Evolutionary conservation across 2,888 invertebrate species (phyloP).

Genomic region (Archaeoteleia sp.): DNA sequence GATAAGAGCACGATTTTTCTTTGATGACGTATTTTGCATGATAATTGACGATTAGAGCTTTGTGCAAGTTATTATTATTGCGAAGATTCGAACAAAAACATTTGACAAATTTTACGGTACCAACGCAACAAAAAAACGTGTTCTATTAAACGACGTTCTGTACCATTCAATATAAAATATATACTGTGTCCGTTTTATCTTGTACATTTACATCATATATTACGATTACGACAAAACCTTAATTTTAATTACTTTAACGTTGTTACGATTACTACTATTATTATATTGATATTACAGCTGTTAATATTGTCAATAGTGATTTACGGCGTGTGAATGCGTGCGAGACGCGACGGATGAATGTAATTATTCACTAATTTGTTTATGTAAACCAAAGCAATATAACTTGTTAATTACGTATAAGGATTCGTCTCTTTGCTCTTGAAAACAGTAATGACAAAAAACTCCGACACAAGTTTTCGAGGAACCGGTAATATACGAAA

Average conservation of each 20-base stretch:
- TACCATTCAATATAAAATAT: conserved; percentile 12
- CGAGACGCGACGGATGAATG: conserved; percentile 34
- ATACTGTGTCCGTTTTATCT: conserved; percentile 20
- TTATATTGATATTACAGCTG: conserved; percentile 34
- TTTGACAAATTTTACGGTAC: conserved; percentile 2
- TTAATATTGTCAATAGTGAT: conserved; percentile 36
- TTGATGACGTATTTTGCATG: conserved; percentile 23
- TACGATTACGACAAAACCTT: conserved; percentile 1
- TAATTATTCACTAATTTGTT: conserved; percentile 56
- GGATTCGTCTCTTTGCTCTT: conserved; percentile 53
- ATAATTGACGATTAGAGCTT: conserved; percentile 9
- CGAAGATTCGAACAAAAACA: conserved; percentile 4
- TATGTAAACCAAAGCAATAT: conserved; percentile 67
- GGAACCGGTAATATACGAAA: conserved; percentile 10
- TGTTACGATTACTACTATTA: conserved; percentile 28
- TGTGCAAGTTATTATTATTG: conserved; percentile 18
- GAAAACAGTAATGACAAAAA: conserved; percentile 23
- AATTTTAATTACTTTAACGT: conserved; percentile 18
- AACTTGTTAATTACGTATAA: conserved; percentile 61
- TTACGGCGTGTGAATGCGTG: conserved; percentile 38
- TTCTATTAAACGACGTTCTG: conserved; percentile 9
- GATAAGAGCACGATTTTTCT: neutral
- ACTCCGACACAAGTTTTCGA: conserved; percentile 35
- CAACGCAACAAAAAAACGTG: conserved; percentile 16
- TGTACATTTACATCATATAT: conserved; percentile 21